These are phyloP conservation scores for Nephrotoma flavescens DNA, from an alignment of 2,888 invertebrate species.

Conservation along the genomic window DNA sequence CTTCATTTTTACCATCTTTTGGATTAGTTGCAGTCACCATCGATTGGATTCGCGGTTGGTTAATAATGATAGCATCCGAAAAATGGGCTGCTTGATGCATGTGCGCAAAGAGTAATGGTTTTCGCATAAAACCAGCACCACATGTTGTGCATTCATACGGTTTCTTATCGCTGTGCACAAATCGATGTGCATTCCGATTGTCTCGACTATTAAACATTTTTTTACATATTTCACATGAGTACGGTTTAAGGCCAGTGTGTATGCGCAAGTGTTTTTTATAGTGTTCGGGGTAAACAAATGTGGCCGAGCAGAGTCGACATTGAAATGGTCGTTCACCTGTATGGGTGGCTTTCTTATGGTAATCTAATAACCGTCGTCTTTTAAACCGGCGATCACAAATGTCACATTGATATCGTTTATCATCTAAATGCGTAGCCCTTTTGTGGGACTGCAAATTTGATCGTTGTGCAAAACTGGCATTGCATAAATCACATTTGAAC, in stretches of 20 bases:
- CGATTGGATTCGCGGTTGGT: slow-evolving; percentile 58
- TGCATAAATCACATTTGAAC: slow-evolving; percentile 63
- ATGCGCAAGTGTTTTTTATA: slow-evolving; percentile 66
- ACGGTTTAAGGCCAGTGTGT: slow-evolving; percentile 65
- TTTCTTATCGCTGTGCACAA: slow-evolving; percentile 74
- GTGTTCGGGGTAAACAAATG: slow-evolving; percentile 71
- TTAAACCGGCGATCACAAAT: slow-evolving; percentile 64
- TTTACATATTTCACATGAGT: slow-evolving; percentile 63
- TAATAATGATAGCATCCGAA: slow-evolving; percentile 69
- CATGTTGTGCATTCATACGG: slow-evolving; percentile 73
- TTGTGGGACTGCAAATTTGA: slow-evolving; percentile 70
- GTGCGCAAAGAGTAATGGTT: slow-evolving; percentile 60
- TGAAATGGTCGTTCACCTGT: slow-evolving; percentile 64
- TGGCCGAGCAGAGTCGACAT: slow-evolving; percentile 57
- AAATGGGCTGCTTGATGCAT: slow-evolving; percentile 49
- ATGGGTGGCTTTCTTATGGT: slow-evolving; percentile 68
- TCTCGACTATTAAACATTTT: slow-evolving; percentile 73
- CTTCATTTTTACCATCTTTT: not conserved
- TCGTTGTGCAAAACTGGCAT: slow-evolving; percentile 64
- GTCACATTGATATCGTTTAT: slow-evolving; percentile 54
- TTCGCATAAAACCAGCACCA: slow-evolving; percentile 71
- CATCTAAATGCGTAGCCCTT: slow-evolving; percentile 62
- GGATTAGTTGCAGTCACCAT: slow-evolving; percentile 22
- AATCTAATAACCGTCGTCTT: slow-evolving; percentile 48
- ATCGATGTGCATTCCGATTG: slow-evolving; percentile 71